These are phyloP conservation scores for Lapara coniferarum DNA, from an alignment of 2,888 invertebrate genomes.

Conservation along the genomic window DNA sequence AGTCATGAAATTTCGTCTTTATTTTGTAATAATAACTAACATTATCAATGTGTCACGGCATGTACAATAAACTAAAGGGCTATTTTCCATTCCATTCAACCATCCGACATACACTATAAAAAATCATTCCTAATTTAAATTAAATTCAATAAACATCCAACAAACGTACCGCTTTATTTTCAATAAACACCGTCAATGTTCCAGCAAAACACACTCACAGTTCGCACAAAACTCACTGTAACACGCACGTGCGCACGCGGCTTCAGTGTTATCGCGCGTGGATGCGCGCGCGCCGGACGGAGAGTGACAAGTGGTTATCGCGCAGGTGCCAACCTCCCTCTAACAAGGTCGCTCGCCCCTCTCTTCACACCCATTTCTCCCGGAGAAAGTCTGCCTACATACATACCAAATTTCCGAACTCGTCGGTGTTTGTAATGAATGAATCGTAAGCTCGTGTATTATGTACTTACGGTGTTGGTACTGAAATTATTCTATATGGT, in stretches of 20 bases:
- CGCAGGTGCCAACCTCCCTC: slow-evolving; percentile 81
- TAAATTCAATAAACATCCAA: slow-evolving; percentile 22
- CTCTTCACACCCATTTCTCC: slow-evolving; percentile 74
- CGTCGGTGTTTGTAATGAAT: slow-evolving; percentile 66
- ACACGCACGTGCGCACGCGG: slow-evolving; percentile 64
- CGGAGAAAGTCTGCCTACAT: slow-evolving; percentile 83
- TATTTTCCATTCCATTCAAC: background rate
- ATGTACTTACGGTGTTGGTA: background rate
- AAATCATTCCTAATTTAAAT: background rate
- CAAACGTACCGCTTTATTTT: slow-evolving; percentile 61
- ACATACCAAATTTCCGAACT: slow-evolving; percentile 82
- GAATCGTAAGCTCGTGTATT: slow-evolving; percentile 40
- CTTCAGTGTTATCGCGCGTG: slow-evolving; percentile 59
- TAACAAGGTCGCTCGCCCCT: slow-evolving; percentile 80
- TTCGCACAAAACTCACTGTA: slow-evolving; percentile 64
- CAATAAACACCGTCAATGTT: slow-evolving; percentile 50
- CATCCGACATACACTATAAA: background rate
- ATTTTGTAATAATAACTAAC: too few relatives aligned
- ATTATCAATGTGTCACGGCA: too few relatives aligned
- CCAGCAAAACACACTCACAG: slow-evolving; percentile 66
- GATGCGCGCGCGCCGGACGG: slow-evolving; percentile 72
- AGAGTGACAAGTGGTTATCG: slow-evolving; percentile 76
- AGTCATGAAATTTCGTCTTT: too few relatives aligned
- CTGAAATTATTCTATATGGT: too few relatives aligned
- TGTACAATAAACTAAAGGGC: background rate